Base-by-base conservation (phyloP, 2,797 vertebrate genomes). In the Lepidocolaptes lacrymiger region DNA sequence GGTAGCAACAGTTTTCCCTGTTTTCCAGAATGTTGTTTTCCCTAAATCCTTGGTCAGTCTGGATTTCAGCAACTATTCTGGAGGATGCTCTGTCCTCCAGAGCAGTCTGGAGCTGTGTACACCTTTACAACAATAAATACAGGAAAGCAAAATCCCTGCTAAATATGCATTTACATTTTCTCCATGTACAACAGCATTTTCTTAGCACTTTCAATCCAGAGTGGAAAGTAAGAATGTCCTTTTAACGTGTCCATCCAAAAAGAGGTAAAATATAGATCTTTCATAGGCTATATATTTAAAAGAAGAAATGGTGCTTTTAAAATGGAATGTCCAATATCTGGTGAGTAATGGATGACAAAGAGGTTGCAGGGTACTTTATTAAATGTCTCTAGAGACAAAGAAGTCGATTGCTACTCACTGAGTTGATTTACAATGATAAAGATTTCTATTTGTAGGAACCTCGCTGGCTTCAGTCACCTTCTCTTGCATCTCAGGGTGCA, bases 381-480 rank as follows among this genome's bases (percentile, higher is more conserved):
- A 95, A 88, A 90, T 16, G 93, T 88, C 93, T 91, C 94, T 44
- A 69, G 93, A 88, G 93, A 91, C 72, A 87, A 94, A 91, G 89
- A 86, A 95, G 90, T 96, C 67, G 34, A 95, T 95, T 93, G 88
- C 91, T 91, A 63, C 91, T 95, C 88, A 90, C 83, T 2, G 43
- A 76, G 90, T 84, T 95, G 93, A 97, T 96, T 96, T 95, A 97
- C 91, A 95, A 11, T 46, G 91, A 84, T 91, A 78, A 96, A 95
- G 90, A 81, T 90, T 95, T 95, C 88, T 95, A 55, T 94, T 85
- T 93, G 93, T 90, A 90, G 91, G 74, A 90, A 82, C 63, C 4
- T 12, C 7, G 44, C 59, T 67, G 85, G 69, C 85, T 93, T 88
- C 77, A 66, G 88, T 69, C 77, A 86, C 85, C 76, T 88, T 62